Evolutionary conservation across 2,113 vertebrate species (phyloP), one percentile per base, ranked within the genome.

Genomic region (Hypanus sabinus): DNA sequence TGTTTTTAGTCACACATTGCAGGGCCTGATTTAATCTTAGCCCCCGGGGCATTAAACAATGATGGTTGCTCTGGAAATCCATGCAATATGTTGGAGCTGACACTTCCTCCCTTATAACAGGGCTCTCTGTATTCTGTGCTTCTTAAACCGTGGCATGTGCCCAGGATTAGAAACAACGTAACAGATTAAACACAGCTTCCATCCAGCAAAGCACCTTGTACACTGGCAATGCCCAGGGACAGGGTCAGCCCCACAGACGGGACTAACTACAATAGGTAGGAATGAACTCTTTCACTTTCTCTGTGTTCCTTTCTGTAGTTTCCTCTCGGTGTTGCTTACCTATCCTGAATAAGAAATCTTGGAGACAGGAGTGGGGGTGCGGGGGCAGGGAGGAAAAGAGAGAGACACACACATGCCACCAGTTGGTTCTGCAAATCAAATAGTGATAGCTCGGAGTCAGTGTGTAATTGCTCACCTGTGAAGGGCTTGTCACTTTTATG

Each of bases 161-260:
- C 60, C 87, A 94, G 94, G 95, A 94, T 94, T 95, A 94, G 22
- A 90, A 90, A 16, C n/a, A 65, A 7, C 85, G 1, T 8, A 94
- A 70, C 60, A 73, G 91, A 27, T 73, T 93, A 93, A 93, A 30
- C 68, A 73, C 1, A 55, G 91, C 6, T 73, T 55, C 36, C 68
- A 73, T 24, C 0, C 68, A 46, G 68, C 36, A 55, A 75, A 38
- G 24, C 22, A 16, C 36, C 70, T 55, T 10, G 22, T 24, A 22
- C 10, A 24, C n/a, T 46, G 68, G 91, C 27, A 46, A 36, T 73
- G 68, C 70, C 91, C 68, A 2, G 22, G 18, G 20, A 27, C 12
- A 93, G 91, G 36, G 36, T 73, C 91, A 73, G 68, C 22, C 91
- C 91, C 14, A 27, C 38, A 5, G 10, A 46, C 18, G 22, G 90